phyloP scores from a whole-genome alignment of 2,888 invertebrate species.

The Drosophila stalkeri region DNA sequence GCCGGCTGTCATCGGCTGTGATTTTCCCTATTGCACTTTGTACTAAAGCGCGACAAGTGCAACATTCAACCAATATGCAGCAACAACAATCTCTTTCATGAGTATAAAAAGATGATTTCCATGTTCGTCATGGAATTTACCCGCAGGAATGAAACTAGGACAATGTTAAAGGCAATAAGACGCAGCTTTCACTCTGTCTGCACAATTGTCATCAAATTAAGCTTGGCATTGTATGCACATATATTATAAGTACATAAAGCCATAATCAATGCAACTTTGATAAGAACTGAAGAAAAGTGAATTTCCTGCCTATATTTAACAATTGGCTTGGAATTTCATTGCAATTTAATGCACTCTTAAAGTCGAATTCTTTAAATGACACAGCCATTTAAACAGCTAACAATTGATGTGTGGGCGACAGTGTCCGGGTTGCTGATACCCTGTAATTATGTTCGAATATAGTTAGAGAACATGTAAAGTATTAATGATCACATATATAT shows the following conservation, averaged over 20 bases:
- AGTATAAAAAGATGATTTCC: conserved; percentile 48
- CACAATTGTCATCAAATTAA: conserved; percentile 22
- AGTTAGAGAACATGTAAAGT: no score
- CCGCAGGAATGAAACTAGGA: conserved; percentile 64
- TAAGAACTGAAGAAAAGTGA: conserved; percentile 5
- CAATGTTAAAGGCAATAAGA: conserved; percentile 47
- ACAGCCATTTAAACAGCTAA: not conserved
- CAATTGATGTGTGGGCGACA: not conserved
- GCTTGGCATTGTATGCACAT: not conserved
- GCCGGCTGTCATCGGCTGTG: conserved; percentile 12
- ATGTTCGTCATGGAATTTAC: conserved; percentile 68
- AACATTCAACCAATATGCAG: conserved; percentile 7
- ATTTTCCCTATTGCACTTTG: conserved; percentile 65
- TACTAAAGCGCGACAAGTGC: conserved; percentile 77
- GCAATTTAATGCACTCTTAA: not conserved
- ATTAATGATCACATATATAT: no score
- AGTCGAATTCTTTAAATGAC: not conserved
- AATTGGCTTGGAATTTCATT: conserved; percentile 41
- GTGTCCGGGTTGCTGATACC: not conserved
- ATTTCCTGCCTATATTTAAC: conserved; percentile 21
- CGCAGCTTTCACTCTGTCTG: conserved; percentile 8
- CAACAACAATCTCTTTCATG: conserved; percentile 11
- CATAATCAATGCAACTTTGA: conserved; percentile 4
- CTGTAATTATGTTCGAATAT: not conserved
- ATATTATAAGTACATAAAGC: not conserved